Evolutionary conservation across 2,888 invertebrate species (phyloP).

Genomic region (Smittia aterrima): DNA sequence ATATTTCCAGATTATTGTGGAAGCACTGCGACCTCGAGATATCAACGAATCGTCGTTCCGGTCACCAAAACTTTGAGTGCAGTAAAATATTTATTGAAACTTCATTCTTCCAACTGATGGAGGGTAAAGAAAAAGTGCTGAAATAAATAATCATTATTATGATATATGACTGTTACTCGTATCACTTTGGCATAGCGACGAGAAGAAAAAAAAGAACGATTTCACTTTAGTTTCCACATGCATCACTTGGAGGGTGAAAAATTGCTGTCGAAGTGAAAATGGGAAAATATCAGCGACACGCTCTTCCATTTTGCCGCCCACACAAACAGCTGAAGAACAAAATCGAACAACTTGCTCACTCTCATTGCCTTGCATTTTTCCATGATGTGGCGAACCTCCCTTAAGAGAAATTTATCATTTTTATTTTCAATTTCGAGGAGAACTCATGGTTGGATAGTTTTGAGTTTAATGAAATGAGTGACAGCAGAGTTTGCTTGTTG

Average conservation of each 20-base stretch:
- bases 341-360: too few relatives aligned
- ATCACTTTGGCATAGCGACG: not conserved
- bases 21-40: too few relatives aligned
- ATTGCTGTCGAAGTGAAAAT: constrained; percentile 34
- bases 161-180: constrained; percentile 24
- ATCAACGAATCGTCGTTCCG: too few relatives aligned
- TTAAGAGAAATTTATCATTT: constrained; percentile 35
- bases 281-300: too few relatives aligned
- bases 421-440: constrained; percentile 39
- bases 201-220: not conserved
- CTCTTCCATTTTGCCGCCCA: too few relatives aligned
- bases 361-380: too few relatives aligned
- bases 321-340: constrained; percentile 14
- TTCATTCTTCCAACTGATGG: not conserved
- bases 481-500: constrained; percentile 10
- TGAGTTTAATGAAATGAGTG: constrained; percentile 37
- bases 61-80: too few relatives aligned
- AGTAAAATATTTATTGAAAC: not conserved
- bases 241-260: constrained; percentile 20
- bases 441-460: constrained; percentile 40
- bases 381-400: too few relatives aligned
- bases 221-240: not conserved
- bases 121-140: constrained; percentile 22
- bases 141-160: constrained; percentile 39
- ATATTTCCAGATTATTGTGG: too few relatives aligned